Base-by-base conservation (phyloP, 2,888 invertebrate genomes). In the Eristalis arbustorum region DNA sequence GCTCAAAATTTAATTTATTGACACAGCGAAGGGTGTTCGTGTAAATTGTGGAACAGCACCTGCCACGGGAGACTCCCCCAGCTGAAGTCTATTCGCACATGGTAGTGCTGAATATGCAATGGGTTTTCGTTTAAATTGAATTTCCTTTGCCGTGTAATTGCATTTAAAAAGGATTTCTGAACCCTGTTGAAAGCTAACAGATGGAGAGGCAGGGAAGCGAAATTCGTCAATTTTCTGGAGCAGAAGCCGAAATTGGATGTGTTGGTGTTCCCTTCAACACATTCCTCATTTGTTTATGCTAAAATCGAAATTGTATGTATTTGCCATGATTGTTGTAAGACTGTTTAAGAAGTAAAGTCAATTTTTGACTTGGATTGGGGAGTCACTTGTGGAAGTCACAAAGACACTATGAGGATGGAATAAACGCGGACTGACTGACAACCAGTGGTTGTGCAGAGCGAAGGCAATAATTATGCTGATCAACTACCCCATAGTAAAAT, bases 1-100 rank as follows among this genome's bases (percentile, higher is more conserved):
- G 77, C 73, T 77, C 77, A 82, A 85, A 85, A 85, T 85, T 85
- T 69, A 85, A 85, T 85, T 85, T 85, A 85, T 85, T 73, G 69
- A 69, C 82, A 73, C 66, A 74, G 68, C 66, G 82, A 85, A 77
- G 82, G 82, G 82, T 81, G 81, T 28, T 67, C 42, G 23, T 34
- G 62, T 31, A 18, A 66, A 18, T 40, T 49, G 49, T 49, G 49
- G 49, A 18, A 49, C 40, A 34, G 22, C 34, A 18, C 25, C 28
- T 23, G 18, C 3, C 18, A 40, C 10, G n/a, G 10, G 14, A n/a
- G 34, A 56, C 63, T 23, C 23, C 23, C 34, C 23, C n/a, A 31
- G 11, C 28, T 49, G 34, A 4, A 63, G 22, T 37, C 40, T 25
- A 18, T 28, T 25, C 63, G 42, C 59, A 49, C 34, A 56, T 14